Conservation (phyloP, 2,888 invertebrate species). For the Agrochola circellaris region DNA sequence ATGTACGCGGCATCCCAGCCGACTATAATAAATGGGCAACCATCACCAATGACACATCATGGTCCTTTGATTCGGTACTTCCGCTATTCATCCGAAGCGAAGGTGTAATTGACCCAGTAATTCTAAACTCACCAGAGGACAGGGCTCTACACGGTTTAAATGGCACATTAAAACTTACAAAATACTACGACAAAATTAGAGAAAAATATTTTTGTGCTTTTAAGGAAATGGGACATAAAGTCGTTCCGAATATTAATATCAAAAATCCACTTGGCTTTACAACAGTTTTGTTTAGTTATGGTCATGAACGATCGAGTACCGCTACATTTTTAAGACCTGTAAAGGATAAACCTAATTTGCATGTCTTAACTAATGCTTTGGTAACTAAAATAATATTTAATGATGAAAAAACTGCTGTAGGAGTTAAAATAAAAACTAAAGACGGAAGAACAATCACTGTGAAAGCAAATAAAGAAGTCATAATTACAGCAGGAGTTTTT, state of each 20-base stretch:
- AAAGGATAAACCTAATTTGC: conserved; percentile 70
- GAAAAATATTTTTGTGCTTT: conserved; percentile 75
- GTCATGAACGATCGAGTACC: conserved; percentile 81
- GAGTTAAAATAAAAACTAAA: conserved; percentile 77
- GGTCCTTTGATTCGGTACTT: conserved; percentile 68
- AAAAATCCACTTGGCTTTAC: conserved; percentile 78
- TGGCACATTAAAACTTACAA: conserved; percentile 81
- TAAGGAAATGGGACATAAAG: conserved; percentile 79
- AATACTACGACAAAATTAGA: conserved; percentile 53
- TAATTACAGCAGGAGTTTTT: conserved; percentile 83
- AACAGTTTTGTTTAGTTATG: conserved; percentile 83
- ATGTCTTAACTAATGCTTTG: conserved; percentile 82
- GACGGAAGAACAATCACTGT: conserved; percentile 68
- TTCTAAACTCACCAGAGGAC: conserved; percentile 43
- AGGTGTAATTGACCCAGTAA: conserved; percentile 55
- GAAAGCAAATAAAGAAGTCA: conserved; percentile 82
- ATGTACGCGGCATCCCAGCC: conserved; percentile 66
- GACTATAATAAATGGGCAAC: background rate
- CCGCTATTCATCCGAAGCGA: conserved; percentile 70
- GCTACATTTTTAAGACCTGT: conserved; percentile 83
- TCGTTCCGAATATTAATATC: conserved; percentile 53
- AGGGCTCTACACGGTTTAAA: conserved; percentile 74
- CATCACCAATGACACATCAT: conserved; percentile 59
- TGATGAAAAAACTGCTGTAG: conserved; percentile 81
- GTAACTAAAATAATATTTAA: conserved; percentile 87